Percentiles rank a stretch among this genome's conserved stretches.
These are phyloP conservation scores for Nothobranchius kuhntae DNA, from an alignment of 2,113 vertebrate genomes.

Conservation along the genomic window DNA sequence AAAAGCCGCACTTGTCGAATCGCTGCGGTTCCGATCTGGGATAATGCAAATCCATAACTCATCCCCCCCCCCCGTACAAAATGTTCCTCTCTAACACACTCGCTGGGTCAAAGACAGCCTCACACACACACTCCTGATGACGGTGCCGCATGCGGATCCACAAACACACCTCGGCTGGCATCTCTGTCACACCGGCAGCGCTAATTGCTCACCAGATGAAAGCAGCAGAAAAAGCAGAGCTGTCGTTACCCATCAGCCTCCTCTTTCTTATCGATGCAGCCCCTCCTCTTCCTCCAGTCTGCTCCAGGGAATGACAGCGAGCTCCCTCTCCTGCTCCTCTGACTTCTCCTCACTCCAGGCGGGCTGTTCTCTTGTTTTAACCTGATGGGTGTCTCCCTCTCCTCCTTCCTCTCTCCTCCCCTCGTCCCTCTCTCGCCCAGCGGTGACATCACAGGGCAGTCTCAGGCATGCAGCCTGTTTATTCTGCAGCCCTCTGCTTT, in stretches of 20 bases:
- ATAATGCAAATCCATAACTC: conserved; percentile 45
- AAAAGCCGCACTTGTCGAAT: conserved; percentile 34
- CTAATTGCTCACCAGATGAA: conserved; percentile 48
- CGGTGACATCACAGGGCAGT: conserved; percentile 75
- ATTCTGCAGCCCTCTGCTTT: conserved; percentile 73
- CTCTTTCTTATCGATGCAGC: conserved; percentile 31
- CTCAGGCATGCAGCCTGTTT: conserved; percentile 75
- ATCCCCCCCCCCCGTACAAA: conserved; percentile 35
- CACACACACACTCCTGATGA: conserved; percentile 12
- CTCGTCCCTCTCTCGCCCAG: conserved; percentile 54
- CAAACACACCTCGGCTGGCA: conserved; percentile 33
- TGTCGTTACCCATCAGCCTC: conserved; percentile 60
- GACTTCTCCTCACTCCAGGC: conserved; percentile 24
- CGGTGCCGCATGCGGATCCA: conserved; percentile 18
- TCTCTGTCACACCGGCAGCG: conserved; percentile 15
- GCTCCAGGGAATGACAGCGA: conserved; percentile 8
- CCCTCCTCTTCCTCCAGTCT: conserved; percentile 20
- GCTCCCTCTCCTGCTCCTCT: conserved; percentile 28
- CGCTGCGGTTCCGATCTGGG: conserved; percentile 11
- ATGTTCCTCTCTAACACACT: conserved; percentile 42
- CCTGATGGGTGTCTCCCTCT: conserved; percentile 57
- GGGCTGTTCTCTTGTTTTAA: conserved; percentile 44
- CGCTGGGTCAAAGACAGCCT: conserved; percentile 24
- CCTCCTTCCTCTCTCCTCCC: conserved; percentile 41
- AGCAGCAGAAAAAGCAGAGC: conserved; percentile 16